Base-by-base conservation (phyloP, 2,888 invertebrate species). In the Ormyrus rosae region DNA sequence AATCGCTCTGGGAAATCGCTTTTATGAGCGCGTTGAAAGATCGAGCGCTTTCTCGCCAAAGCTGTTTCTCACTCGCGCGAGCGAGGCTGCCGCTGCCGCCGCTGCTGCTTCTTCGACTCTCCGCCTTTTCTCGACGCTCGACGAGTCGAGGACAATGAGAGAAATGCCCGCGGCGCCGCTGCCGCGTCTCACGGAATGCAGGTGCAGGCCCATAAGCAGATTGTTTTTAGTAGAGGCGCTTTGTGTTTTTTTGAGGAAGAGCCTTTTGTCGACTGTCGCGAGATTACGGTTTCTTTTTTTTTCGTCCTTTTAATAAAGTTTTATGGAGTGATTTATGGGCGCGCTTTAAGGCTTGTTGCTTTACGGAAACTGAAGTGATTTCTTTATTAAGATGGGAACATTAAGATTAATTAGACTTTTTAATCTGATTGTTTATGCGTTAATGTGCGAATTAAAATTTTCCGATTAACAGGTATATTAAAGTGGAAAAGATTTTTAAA, bases 1-100 rank as follows among this genome's bases (percentile, higher is more conserved):
- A 81, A 81, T 81, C 71, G 75, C 63, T 58, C 75, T 81, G 78
- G 75, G 75, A 81, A 78, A 81, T 78, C 75, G 71, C 45, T 67
- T 67, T 75, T 80, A 75, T 76, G 67, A 69, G 51, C 56, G 73
- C 74, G 70, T 74, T 48, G 78, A 78, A 78, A 74, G 78, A 78
- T 74, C 72, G 77, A 61, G 70, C 67, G 78, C 81, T 81, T 81
- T 81, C 78, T 81, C 74, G 74, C 50, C 63, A 61, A 74, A 71
- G 34, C 34, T 34, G 34, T 60, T 80, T 75, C 75, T 71, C 76
- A 68, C 75, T 67, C 45, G 34, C 11, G 11, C 45, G 19, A 19
- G 34, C 34, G 34, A 9, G 56, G n/a, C 10, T 55, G 34, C 19
- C 1, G 19, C 19, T 19, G 19, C 19, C 1, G 19, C 19, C 1